These are phyloP conservation scores for Gila robusta DNA, from an alignment of 2,797 vertebrate species.

Conservation along the genomic window DNA sequence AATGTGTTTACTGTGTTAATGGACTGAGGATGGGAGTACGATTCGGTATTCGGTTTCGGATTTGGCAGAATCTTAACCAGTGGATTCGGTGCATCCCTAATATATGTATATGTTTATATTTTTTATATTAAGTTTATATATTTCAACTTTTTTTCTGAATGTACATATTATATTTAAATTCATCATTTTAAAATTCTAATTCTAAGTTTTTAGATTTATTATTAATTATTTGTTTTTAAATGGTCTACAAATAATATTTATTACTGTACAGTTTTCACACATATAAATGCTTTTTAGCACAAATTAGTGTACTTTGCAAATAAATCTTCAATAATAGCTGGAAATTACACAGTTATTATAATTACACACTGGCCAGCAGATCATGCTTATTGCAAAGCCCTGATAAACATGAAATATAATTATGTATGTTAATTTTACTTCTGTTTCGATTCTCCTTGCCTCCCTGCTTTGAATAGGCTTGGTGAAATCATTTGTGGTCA, in stretches of 20 bases:
- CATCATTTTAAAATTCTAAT: no score
- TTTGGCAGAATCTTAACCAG: no score
- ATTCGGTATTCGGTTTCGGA: no score
- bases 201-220: neutral
- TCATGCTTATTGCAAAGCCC: constrained; percentile 1
- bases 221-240: neutral
- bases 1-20: no score
- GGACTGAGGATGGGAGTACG: no score
- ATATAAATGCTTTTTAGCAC: neutral
- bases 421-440: neutral
- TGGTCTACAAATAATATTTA: neutral
- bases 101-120: no score
- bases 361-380: neutral
- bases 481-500: neutral
- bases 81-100: no score
- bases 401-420: constrained; percentile 5
- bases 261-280: neutral
- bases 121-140: no score
- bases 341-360: constrained; percentile 1
- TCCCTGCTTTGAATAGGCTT: neutral
- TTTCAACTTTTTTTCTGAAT: no score
- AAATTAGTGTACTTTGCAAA: constrained; percentile 14
- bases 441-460: neutral
- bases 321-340: neutral
- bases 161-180: no score